A percentile compares a stretch with the other conserved stretches of the same genome.
These are phyloP conservation scores for Drosophila pachea DNA, from an alignment of 1,140 invertebrate genomes.

Conservation along the genomic window DNA sequence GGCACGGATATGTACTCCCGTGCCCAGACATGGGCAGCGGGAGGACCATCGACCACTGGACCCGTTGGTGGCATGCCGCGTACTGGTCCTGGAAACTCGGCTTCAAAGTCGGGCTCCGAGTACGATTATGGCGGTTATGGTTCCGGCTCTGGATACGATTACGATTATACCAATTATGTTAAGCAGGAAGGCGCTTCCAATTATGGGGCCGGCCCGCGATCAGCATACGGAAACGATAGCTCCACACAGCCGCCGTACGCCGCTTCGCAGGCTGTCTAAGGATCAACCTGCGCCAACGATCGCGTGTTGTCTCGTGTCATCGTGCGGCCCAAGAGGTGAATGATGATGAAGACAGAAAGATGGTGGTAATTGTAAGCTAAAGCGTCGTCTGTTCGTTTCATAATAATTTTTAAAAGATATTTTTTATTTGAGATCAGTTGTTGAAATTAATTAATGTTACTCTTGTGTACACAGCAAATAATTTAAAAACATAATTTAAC, in stretches of 20 bases:
- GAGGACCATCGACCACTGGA: conserved; percentile 73
- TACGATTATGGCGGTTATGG: conserved; percentile 79
- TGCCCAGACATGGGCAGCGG: conserved; percentile 74
- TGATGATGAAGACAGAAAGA: conserved; percentile 71
- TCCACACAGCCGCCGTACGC: conserved; percentile 78
- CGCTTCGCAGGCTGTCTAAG: conserved; percentile 78
- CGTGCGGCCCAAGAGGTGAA: conserved; percentile 52
- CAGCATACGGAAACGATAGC: conserved; percentile 78
- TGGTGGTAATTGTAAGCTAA: conserved; percentile 78
- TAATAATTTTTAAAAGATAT: conserved; percentile 43
- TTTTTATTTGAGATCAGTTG: conserved; percentile 72
- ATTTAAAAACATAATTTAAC: conserved; percentile 66
- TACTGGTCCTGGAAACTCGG: conserved; percentile 75
- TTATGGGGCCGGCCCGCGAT: conserved; percentile 74
- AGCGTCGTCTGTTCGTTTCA: conserved; percentile 77
- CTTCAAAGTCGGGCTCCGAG: conserved; percentile 77
- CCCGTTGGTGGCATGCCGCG: conserved; percentile 78
- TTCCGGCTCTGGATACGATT: conserved; percentile 78
- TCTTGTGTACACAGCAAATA: conserved; percentile 65
- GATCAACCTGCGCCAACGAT: conserved; percentile 19
- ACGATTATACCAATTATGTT: conserved; percentile 78
- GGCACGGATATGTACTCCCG: conserved; percentile 78
- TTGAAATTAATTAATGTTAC: conserved; percentile 75
- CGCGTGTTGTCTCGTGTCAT: conserved; percentile 46
- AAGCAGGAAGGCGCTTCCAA: conserved; percentile 77